Evolutionary conservation across 2,888 invertebrate species (phyloP).

Genomic region (Arctia plantaginis): DNA sequence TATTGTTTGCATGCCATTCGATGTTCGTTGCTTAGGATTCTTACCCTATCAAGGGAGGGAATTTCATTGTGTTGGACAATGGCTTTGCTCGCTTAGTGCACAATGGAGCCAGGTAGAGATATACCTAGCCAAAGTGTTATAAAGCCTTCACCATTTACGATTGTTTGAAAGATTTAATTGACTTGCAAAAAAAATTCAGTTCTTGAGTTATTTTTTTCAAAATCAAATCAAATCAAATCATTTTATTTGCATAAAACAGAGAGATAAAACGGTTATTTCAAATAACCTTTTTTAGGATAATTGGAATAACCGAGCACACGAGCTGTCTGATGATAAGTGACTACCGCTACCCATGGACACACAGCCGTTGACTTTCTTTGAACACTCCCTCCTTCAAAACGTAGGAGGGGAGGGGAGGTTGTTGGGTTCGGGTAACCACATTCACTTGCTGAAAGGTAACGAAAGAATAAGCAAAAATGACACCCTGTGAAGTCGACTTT

Average conservation of each 20-base stretch:
- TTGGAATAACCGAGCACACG: not conserved
- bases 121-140: conserved; percentile 8
- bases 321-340: not conserved
- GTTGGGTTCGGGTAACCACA: no score
- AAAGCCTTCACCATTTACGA: conserved; percentile 2
- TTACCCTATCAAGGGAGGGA: conserved; percentile 19
- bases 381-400: no score
- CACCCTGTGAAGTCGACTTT: no score
- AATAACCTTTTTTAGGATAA: not conserved
- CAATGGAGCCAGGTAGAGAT: conserved; percentile 32
- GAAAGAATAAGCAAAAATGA: no score
- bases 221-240: no score
- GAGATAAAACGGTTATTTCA: no score
- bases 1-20: conserved; percentile 46
- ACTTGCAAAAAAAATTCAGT: not conserved
- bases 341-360: not conserved
- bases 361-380: not conserved
- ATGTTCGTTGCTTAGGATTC: conserved; percentile 41
- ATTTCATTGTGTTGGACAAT: conserved; percentile 43
- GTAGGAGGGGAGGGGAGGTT: no score
- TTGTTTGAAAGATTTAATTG: conserved; percentile 14
- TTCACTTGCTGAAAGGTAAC: no score
- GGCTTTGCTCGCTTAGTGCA: conserved; percentile 29
- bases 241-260: no score
- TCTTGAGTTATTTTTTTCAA: no score